These are phyloP conservation scores for Trachymyrmex cornetzi DNA, from an alignment of 1,140 invertebrate species.

Conservation along the genomic window DNA sequence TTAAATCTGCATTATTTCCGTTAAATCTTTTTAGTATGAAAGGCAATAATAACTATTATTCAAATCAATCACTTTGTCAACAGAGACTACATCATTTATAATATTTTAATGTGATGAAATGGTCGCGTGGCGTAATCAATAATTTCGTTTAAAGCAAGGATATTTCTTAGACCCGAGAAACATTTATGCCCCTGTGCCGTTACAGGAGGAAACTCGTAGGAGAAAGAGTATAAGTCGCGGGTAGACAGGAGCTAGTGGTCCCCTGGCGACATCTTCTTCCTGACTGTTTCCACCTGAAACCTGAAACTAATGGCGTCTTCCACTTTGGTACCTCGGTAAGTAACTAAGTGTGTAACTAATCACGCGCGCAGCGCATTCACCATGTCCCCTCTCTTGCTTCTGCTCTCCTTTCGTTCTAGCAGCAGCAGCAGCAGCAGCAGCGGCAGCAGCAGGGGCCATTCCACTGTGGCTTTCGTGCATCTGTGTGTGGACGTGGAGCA, in stretches of 20 bases:
- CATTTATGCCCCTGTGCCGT: slow-evolving; percentile 36
- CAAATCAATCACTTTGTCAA: background rate
- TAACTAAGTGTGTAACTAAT: slow-evolving; percentile 81
- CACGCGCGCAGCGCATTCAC: slow-evolving; percentile 64
- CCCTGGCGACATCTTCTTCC: slow-evolving; percentile 62
- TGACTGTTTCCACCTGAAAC: slow-evolving; percentile 46
- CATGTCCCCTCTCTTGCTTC: slow-evolving; percentile 63
- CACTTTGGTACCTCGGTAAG: slow-evolving; percentile 74
- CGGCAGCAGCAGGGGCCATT: slow-evolving; percentile 39
- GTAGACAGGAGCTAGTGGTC: slow-evolving; percentile 66
- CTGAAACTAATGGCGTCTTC: slow-evolving; percentile 68
- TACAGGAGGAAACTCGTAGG: background rate
- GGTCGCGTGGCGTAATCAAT: background rate
- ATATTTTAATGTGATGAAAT: background rate
- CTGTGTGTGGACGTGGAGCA: slow-evolving; percentile 67
- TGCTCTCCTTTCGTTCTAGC: slow-evolving; percentile 55
- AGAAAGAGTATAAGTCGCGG: slow-evolving; percentile 25
- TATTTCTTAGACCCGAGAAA: slow-evolving; percentile 32
- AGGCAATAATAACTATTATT: background rate
- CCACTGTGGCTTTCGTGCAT: slow-evolving; percentile 63
- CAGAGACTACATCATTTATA: background rate
- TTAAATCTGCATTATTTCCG: slow-evolving; percentile 4
- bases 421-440: slow-evolving; percentile 37
- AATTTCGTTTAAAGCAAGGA: slow-evolving; percentile 11
- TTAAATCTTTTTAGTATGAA: background rate